A percentile compares a stretch with the other conserved stretches of the same genome.
phyloP scores from a whole-genome alignment of 2,888 invertebrate genomes.

The Chelonus formosanus region DNA sequence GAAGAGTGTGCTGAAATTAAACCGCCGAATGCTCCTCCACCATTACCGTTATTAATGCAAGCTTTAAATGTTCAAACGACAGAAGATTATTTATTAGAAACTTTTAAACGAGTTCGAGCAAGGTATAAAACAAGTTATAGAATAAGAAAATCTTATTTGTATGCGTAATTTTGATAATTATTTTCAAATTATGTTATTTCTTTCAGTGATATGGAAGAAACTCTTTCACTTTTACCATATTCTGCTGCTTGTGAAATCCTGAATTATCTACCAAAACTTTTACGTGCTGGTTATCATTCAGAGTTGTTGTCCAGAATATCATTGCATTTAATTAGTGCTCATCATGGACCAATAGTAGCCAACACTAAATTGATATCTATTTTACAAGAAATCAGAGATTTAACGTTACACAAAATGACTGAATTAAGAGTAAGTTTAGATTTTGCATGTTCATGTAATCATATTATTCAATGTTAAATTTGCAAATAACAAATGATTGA shows the following conservation, averaged over 20 bases:
- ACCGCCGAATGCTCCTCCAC: constrained; percentile 67
- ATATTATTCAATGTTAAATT: constrained; percentile 13
- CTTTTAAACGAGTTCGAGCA: constrained; percentile 79
- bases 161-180: constrained; percentile 22
- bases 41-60: constrained; percentile 82
- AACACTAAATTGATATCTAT: constrained; percentile 75
- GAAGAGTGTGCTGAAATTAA: constrained; percentile 69
- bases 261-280: constrained; percentile 74
- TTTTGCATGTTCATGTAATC: constrained; percentile 22
- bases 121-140: constrained; percentile 69
- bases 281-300: constrained; percentile 74
- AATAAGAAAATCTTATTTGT: constrained; percentile 9
- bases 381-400: constrained; percentile 72
- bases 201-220: constrained; percentile 88
- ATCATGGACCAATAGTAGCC: constrained; percentile 81
- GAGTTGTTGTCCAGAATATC: constrained; percentile 82
- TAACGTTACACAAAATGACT: constrained; percentile 69
- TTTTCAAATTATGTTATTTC: constrained; percentile 24
- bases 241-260: constrained; percentile 82
- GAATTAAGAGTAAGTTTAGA: constrained; percentile 70
- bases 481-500: constrained; percentile 19
- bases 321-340: constrained; percentile 78
- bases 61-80: constrained; percentile 78
- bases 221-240: constrained; percentile 86
- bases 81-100: constrained; percentile 83